Base-by-base conservation (phyloP, 2,113 vertebrate genomes). In the Triplophysa dalaica region DNA sequence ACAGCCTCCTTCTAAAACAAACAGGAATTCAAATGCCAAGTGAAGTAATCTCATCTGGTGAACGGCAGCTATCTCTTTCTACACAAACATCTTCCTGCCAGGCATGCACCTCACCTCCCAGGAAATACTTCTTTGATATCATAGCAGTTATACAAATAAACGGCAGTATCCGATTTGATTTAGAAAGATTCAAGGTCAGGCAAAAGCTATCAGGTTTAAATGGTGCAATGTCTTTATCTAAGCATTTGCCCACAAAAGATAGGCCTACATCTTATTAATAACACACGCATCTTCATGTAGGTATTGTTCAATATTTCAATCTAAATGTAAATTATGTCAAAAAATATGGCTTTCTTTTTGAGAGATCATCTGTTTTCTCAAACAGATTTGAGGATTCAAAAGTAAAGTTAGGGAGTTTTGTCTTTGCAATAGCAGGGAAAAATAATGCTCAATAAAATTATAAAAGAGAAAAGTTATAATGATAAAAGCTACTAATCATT, bases 191-290 rank as follows among this genome's bases (percentile, higher is more conserved):
- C 13, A 81, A 70, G 73, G 52, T 60, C 73, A 81, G 66, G 67
- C 75, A 69, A 41, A 54, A 73, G 43, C 79, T 83, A 87, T 87
- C 82, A 86, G 86, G 73, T 81, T 87, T 8, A 16, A 56, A 4
- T 56, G 52, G 16, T 56, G 52, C 52, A n/a, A 17, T 8, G 89
- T 88, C 73, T 58, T 69, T 65, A 29, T 29, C 29, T 29, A 64
- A 74, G 80, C 60, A 85, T 88, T 86, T 85, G 87, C 81, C 84
- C 2, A 41, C 54, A 83, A 75, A 79, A 81, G 73, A 62, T 76
- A 85, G 3, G 8, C 22, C 60, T 74, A 13, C 63, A 77, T 82
- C 77, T 89, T 88, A 75, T 90, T 38, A 38, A 38, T 38, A 7
- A 38, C 33, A 38, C 33, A 38, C 7, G 33, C 33, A 38, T 38